Conservation (phyloP, 2,113 vertebrate genomes). For the Perca schrenkii region DNA sequence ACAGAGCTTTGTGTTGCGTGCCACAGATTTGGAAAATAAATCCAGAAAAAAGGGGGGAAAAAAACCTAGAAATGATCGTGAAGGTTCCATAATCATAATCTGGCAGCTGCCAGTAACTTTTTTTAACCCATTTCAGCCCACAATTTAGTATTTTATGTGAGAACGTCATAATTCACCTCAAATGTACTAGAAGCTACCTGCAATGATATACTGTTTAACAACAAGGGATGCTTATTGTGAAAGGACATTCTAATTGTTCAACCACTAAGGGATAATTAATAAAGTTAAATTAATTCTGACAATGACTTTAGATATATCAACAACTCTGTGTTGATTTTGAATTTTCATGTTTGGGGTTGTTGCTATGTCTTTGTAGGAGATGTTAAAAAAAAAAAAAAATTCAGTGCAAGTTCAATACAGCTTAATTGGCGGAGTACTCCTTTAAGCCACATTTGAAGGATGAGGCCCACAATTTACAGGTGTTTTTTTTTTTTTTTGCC, state of each 20-base stretch:
- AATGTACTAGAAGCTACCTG: neutral
- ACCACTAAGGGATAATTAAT: no score
- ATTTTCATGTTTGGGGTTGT: no score
- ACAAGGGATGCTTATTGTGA: no score
- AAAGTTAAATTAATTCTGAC: no score
- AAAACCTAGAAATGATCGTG: neutral
- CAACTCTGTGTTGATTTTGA: no score
- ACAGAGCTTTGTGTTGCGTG: neutral
- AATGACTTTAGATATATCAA: no score
- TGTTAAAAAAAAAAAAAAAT: no score
- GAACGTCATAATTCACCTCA: neutral
- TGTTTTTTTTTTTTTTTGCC: neutral
- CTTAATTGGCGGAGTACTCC: no score
- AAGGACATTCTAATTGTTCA: no score
- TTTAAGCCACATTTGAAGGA: neutral
- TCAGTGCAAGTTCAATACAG: no score
- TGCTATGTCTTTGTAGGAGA: no score
- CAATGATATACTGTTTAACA: no score
- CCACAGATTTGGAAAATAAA: slow-evolving; percentile 8
- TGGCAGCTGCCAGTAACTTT: neutral
- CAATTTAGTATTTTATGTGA: neutral
- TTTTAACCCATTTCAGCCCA: neutral
- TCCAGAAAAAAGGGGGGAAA: neutral
- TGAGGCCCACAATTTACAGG: neutral
- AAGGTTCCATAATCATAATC: neutral